Percentiles rank a stretch among this genome's conserved stretches.
These are phyloP conservation scores for Drosophila pruinosa DNA, from an alignment of 1,140 invertebrate genomes.

Conservation along the genomic window DNA sequence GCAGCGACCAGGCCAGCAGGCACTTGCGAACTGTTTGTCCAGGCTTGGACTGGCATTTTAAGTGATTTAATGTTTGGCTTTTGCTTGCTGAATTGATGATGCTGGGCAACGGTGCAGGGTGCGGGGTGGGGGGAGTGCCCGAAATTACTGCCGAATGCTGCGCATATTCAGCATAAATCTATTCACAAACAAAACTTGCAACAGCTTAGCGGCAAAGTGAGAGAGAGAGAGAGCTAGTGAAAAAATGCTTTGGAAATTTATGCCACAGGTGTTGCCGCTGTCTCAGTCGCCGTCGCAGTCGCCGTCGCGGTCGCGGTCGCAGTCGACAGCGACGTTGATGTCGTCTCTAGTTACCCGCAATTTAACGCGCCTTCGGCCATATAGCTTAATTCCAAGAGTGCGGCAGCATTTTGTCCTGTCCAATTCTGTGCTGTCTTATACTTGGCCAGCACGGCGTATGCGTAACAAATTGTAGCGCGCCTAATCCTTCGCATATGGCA, in stretches of 20 bases:
- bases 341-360: slow-evolving; percentile 46
- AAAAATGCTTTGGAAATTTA: slow-evolving; percentile 36
- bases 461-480: slow-evolving; percentile 12
- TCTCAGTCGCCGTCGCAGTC: not conserved
- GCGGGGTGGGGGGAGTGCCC: not conserved
- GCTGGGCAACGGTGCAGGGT: slow-evolving; percentile 2
- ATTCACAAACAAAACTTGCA: slow-evolving; percentile 58
- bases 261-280: slow-evolving; percentile 63
- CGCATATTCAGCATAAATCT: slow-evolving; percentile 78
- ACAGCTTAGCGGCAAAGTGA: slow-evolving; percentile 6
- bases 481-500: not conserved
- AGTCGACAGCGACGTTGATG: no score
- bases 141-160: slow-evolving; percentile 63
- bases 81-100: slow-evolving; percentile 50
- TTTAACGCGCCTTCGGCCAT: slow-evolving; percentile 54
- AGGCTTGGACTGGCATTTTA: slow-evolving; percentile 72
- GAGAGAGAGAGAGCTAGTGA: not conserved
- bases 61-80: slow-evolving; percentile 79
- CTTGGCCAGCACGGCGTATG: slow-evolving; percentile 20
- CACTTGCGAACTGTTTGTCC: slow-evolving; percentile 57
- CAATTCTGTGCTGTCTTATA: not conserved
- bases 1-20: slow-evolving; percentile 15
- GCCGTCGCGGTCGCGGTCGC: not conserved
- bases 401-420: not conserved
- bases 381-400: slow-evolving; percentile 32